Conservation (phyloP, 2,888 invertebrate genomes). For the Opisthograptis luteolata region DNA sequence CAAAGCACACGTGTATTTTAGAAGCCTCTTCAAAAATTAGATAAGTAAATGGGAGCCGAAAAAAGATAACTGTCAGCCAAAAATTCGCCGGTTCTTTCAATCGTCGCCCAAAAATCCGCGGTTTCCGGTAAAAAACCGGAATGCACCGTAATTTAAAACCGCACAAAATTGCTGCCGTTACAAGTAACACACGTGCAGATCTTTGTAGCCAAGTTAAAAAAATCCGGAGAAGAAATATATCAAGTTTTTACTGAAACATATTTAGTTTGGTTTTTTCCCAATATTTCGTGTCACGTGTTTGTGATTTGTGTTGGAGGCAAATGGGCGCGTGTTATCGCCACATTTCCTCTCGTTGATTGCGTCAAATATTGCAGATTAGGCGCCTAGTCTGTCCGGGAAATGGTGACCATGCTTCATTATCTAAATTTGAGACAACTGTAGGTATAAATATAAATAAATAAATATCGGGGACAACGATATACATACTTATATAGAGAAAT, state of each 20-base stretch:
- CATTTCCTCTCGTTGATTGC: slow-evolving; percentile 69
- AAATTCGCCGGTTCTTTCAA: slow-evolving; percentile 56
- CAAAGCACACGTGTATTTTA: background rate
- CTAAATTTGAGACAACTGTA: no score
- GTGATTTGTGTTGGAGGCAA: slow-evolving; percentile 72
- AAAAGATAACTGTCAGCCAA: slow-evolving; percentile 50
- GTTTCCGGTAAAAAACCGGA: slow-evolving; percentile 77
- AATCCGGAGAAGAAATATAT: slow-evolving; percentile 34
- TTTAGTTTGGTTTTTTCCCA: slow-evolving; percentile 40
- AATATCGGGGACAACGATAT: no score
- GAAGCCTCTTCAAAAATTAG: slow-evolving; percentile 21
- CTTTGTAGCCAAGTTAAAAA: slow-evolving; percentile 60
- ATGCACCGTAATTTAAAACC: slow-evolving; percentile 75
- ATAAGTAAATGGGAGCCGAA: slow-evolving; percentile 23
- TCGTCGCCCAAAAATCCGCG: slow-evolving; percentile 68
- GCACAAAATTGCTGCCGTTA: slow-evolving; percentile 70
- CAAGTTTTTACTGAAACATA: slow-evolving; percentile 36
- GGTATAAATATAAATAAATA: no score
- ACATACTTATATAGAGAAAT: no score
- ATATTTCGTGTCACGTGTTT: slow-evolving; percentile 64
- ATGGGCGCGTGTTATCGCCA: slow-evolving; percentile 65
- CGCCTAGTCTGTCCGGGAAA: slow-evolving; percentile 39
- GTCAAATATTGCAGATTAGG: slow-evolving; percentile 61
- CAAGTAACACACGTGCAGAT: slow-evolving; percentile 74
- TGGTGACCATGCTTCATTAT: slow-evolving; percentile 35